Evolutionary conservation across 2,797 vertebrate genomes (phyloP).

Genomic region (Enteromius anoplus): DNA sequence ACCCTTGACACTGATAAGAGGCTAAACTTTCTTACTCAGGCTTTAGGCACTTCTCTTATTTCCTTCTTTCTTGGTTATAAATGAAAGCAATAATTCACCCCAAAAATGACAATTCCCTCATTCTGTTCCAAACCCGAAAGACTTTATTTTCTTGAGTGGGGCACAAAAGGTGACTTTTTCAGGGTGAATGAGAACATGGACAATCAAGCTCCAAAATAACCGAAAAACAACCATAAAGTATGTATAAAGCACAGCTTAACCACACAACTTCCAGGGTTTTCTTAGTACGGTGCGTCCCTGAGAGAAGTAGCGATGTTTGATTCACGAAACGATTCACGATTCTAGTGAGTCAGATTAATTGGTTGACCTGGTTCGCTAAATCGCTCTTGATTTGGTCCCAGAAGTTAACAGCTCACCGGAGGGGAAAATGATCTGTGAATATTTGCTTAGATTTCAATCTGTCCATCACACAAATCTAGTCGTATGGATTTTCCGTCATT

Average conservation of each 20-base stretch:
- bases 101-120: background rate
- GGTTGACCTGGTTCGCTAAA: background rate
- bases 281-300: background rate
- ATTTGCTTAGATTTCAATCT: background rate
- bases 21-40: conserved; percentile 36
- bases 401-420: background rate
- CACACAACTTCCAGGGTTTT: background rate
- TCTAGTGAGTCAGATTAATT: background rate
- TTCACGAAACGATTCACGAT: background rate
- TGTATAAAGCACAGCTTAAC: background rate
- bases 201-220: background rate
- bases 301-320: background rate
- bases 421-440: background rate
- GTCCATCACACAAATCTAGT: background rate
- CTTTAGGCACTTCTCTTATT: conserved; percentile 4
- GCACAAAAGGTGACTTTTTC: background rate
- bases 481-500: background rate
- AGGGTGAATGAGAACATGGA: background rate
- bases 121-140: background rate
- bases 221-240: background rate
- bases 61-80: conserved; percentile 17
- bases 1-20: conserved; percentile 43
- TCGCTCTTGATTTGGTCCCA: background rate
- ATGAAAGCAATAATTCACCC: conserved; percentile 2
- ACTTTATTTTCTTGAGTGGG: background rate